Conservation (phyloP, 2,113 vertebrate genomes). For the Campylomormyrus tamandua region DNA sequence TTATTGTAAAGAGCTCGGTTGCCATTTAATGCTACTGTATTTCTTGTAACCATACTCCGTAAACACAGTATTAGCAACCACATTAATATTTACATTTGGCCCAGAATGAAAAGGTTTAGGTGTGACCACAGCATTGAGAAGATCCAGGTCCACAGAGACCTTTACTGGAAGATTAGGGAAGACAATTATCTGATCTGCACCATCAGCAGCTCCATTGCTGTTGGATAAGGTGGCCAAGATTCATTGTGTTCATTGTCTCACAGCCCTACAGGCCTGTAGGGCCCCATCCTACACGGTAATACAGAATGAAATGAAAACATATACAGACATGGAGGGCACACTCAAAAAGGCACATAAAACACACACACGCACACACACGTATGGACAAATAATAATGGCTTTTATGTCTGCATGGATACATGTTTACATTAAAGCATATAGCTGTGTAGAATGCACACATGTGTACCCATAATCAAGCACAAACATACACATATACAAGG, state of each 20-base stretch:
- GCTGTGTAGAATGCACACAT: not conserved
- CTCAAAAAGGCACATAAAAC: not conserved
- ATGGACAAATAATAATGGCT: not conserved
- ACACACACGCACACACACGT: too few species aligned
- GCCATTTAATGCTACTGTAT: not conserved
- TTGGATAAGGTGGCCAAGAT: not conserved
- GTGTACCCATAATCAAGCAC: not conserved
- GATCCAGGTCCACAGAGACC: not conserved
- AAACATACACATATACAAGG: not conserved
- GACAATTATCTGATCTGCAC: slow-evolving; percentile 10
- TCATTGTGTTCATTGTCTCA: not conserved
- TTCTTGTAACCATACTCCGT: not conserved
- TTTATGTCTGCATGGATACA: not conserved
- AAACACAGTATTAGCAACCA: not conserved
- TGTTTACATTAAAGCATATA: not conserved
- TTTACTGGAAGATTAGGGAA: slow-evolving; percentile 5
- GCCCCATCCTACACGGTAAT: not conserved
- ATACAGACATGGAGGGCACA: not conserved
- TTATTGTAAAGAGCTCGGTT: not conserved
- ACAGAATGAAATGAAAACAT: not conserved
- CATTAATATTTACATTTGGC: not conserved
- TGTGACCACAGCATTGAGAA: not conserved
- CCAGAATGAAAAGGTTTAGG: not conserved
- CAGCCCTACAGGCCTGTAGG: not conserved
- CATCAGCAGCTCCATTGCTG: not conserved